Evolutionary conservation across 2,888 invertebrate species (phyloP).

Genomic region (Brachycybe producta): DNA sequence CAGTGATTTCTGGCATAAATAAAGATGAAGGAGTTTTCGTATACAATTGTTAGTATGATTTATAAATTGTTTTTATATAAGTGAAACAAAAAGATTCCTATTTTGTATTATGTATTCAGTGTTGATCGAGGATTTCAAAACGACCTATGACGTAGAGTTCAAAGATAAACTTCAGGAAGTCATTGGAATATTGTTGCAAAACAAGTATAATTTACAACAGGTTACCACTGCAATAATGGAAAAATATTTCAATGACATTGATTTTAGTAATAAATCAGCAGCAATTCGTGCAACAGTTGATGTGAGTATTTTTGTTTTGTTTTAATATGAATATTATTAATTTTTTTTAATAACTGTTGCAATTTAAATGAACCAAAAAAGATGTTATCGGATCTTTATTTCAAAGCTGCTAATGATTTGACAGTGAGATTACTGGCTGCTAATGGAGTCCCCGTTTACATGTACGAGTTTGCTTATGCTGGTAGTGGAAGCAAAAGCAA

Average conservation of each 20-base stretch:
- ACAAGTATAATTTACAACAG: neutral
- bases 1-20: conserved; percentile 3
- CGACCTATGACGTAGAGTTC: neutral
- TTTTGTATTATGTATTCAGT: neutral
- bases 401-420: neutral
- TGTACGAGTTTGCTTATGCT: neutral
- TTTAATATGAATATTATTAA: neutral
- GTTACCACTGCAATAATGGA: neutral
- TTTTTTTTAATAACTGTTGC: neutral
- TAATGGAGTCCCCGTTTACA: neutral
- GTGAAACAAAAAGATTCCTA: neutral
- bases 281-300: neutral
- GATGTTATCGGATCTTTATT: conserved; percentile 1
- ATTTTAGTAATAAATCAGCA: neutral
- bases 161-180: neutral
- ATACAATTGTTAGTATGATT: neutral
- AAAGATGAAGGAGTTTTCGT: neutral
- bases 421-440: neutral
- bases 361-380: neutral
- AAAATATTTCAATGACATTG: conserved; percentile 2
- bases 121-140: neutral
- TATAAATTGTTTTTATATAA: neutral
- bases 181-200: neutral
- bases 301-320: neutral
- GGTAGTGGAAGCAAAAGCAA: conserved; percentile 1